Evolutionary conservation across 2,888 invertebrate species (phyloP), one percentile per base, ranked within the genome.

Genomic region (Rhogogaster chlorosoma): DNA sequence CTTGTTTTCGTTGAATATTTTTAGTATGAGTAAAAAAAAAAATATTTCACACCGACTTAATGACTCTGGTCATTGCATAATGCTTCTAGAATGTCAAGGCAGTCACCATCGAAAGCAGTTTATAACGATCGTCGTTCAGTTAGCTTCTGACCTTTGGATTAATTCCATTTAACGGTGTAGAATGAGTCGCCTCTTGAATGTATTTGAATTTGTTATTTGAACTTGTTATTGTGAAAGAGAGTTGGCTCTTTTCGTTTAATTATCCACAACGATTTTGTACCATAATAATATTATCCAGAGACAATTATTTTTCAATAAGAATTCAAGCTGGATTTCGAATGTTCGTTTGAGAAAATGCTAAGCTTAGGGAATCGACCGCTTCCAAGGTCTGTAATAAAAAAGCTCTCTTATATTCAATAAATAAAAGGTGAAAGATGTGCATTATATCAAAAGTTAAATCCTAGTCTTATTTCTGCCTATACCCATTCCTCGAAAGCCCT

Each of bases 381-480:
- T 15, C 5, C 10, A 32, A 29, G 3, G 10, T 22, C 15, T 7
- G 29, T 32, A 29, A 61, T 22, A 29, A 67, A 32, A 32, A 36
- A 9, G 36, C 36, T 36, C 70, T 70, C 70, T 70, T 0, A 6
- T n/a, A 53, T 53, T 49, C 49, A 18, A 36, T n/a, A 70, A 61
- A 61, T 61, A 61, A 61, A 70, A 70, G 70, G 70, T 70, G 70
- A 70, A 70, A n/a, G 70, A 36, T 61, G 26, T 61, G 12, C 36
- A 70, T 32, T 70, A 70, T 70, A 29, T 70, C 18, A 5, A 29
- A 67, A 70, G 9, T 5, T 2, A 36, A 36, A 36, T 32, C 15
- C 18, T 36, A 7, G 2, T 7, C 32, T 70, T 1, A 7, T 70
- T 36, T 15, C 29, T 18, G 9, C 45, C 18, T 45, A 75, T 22